Base-by-base conservation (phyloP, 1,140 invertebrate species). In the Caenorhabditis briggsae region DNA sequence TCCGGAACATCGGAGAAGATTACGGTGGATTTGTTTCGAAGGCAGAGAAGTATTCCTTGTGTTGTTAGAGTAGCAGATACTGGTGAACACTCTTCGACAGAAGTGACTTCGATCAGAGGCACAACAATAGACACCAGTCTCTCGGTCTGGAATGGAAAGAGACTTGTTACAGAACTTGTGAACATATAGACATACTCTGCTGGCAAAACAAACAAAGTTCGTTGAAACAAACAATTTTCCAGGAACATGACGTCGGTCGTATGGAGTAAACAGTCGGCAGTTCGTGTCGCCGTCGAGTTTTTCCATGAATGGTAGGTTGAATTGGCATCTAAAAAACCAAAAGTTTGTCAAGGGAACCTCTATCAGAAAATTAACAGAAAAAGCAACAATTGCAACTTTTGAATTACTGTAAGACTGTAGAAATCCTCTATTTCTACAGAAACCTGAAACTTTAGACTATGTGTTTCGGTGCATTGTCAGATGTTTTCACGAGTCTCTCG, bases 131-230 rank as follows among this genome's bases (percentile, higher is more conserved):
- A 95, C 5, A 98, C 96, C 90, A 97, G 93, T 92, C 95, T 94
- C 90, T 94, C 95, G 0, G 96, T 95, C 96, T 97, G 90, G 74
- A 92, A 91, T 25, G 14, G 6, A 23, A 41, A 23, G 23, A 23
- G 5, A 16, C 5, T 12, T 56, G 18, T 18, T 58, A n/a, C 11
- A 48, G 9, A 25, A 18, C 2, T 43, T 6, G 23, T n/a, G 20
- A 5, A 41, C 11, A 33, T 14, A n/a, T 2, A 20, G 33, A 88
- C 88, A 94, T 93, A 97, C 97, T 93, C 96, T 95, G 93, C 97
- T 98, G 92, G 96, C 95, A 93, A 98, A 99, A 92, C 97, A 99
- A 89, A 98, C 94, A 93, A 96, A 99, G 93, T 97, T 97, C 90
- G 96, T 95, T 1, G 97, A 98, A 41, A 99, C 93, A 93, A 96